These are phyloP conservation scores for Axis porcinus DNA, from an alignment of 2,113 vertebrate species.

Conservation along the genomic window DNA sequence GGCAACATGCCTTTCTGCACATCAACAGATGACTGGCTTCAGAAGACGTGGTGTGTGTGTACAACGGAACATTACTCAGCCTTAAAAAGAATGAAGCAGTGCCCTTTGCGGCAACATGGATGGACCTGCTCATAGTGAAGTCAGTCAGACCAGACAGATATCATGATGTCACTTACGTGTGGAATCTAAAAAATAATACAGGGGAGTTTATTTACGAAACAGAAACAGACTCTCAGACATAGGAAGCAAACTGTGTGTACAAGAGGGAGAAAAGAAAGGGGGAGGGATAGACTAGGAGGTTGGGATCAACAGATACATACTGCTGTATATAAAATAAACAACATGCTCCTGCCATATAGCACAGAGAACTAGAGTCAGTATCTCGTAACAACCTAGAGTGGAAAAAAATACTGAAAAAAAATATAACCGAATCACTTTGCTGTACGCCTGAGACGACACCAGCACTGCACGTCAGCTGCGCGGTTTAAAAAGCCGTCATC, in stretches of 20 bases:
- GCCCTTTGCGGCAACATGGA: rapidly evolving
- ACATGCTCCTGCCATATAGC: rapidly evolving
- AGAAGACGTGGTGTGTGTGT: neutral
- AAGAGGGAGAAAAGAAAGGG: neutral
- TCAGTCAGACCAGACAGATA: rapidly evolving
- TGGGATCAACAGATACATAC: neutral
- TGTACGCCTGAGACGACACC: rapidly evolving
- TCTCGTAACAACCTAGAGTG: neutral
- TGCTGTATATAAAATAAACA: neutral
- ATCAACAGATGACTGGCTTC: neutral
- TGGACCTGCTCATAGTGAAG: neutral
- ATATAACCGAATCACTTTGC: neutral
- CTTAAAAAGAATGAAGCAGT: rapidly evolving
- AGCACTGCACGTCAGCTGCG: rapidly evolving
- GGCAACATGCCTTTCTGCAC: neutral
- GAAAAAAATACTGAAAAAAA: neutral
- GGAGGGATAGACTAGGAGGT: neutral
- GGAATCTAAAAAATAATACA: neutral
- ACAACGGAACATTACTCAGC: neutral
- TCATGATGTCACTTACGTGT: neutral
- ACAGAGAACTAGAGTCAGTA: neutral
- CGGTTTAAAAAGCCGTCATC: rapidly evolving
- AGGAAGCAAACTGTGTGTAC: neutral
- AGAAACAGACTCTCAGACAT: neutral
- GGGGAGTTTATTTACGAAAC: neutral